Conservation (phyloP, 2,113 vertebrate species). For the Poeciliopsis turrubarensis region DNA sequence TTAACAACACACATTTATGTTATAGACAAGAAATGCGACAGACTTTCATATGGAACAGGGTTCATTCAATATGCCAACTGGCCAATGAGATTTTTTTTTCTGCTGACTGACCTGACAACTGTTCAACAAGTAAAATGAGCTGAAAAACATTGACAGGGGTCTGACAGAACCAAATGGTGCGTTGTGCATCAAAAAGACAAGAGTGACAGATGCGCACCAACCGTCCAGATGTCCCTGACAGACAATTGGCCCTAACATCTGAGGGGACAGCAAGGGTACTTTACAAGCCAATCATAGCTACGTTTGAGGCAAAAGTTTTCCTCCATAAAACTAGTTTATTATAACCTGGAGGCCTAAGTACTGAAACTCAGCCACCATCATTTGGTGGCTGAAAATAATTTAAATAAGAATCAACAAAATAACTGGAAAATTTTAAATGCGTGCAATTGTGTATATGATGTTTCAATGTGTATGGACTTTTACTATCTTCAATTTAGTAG, state of each 20-base stretch:
- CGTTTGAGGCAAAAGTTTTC: neutral
- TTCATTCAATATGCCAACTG: neutral
- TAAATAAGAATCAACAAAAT: neutral
- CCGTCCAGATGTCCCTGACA: neutral
- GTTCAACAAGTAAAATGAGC: neutral
- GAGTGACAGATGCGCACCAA: neutral
- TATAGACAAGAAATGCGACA: neutral
- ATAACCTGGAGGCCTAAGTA: neutral
- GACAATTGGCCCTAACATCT: neutral
- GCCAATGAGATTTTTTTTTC: neutral
- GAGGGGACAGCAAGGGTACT: neutral
- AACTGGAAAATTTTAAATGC: neutral
- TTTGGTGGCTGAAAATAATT: neutral
- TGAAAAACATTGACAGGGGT: neutral
- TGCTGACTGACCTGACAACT: neutral
- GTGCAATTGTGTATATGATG: neutral
- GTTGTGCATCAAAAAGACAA: neutral
- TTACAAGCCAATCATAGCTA: neutral
- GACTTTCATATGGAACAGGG: neutral
- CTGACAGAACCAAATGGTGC: neutral
- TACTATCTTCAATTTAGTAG: neutral
- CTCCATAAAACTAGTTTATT: neutral
- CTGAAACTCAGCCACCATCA: neutral
- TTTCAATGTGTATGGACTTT: neutral
- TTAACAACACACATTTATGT: neutral